Conservation (phyloP, 2,888 invertebrate genomes). For the Ryuthela nishihirai region DNA sequence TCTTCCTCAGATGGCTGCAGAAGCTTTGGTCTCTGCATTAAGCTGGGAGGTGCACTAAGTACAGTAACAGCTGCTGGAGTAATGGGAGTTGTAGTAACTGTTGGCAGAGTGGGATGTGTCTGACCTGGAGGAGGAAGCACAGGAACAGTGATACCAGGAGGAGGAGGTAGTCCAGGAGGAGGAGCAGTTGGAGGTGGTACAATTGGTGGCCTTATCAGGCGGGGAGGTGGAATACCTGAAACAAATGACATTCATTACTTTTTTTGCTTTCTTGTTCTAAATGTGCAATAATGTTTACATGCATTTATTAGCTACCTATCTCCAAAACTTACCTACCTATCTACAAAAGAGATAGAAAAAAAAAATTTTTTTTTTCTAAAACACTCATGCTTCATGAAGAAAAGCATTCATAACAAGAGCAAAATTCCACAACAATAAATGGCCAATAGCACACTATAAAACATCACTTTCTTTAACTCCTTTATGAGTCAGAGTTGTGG, state of each 20-base stretch:
- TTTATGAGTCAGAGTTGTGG: no score
- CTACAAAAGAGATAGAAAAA: no score
- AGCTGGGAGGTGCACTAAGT: slow-evolving; percentile 74
- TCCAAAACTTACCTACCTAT: no score
- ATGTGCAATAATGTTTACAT: not conserved
- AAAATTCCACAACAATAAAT: no score
- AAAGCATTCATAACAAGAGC: no score
- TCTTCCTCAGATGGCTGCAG: slow-evolving; percentile 40
- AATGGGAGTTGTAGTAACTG: slow-evolving; percentile 48
- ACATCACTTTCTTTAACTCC: no score
- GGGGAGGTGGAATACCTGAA: slow-evolving; percentile 42
- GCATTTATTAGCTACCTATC: no score
- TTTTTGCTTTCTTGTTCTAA: not conserved
- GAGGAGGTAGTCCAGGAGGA: slow-evolving; percentile 24
- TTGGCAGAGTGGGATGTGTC: slow-evolving; percentile 8
- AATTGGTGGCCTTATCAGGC: slow-evolving; percentile 34
- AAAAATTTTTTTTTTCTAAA: no score
- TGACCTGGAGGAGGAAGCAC: slow-evolving; percentile 49
- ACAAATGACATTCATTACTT: no score
- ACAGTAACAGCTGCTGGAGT: slow-evolving; percentile 60
- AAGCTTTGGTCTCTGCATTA: slow-evolving; percentile 61
- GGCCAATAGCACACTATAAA: no score
- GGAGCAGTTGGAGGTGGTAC: slow-evolving; percentile 32
- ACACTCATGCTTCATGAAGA: no score
- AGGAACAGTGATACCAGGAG: slow-evolving; percentile 50